Evolutionary conservation across 2,113 vertebrate genomes (phyloP).

Genomic region (Synchiropus splendidus): DNA sequence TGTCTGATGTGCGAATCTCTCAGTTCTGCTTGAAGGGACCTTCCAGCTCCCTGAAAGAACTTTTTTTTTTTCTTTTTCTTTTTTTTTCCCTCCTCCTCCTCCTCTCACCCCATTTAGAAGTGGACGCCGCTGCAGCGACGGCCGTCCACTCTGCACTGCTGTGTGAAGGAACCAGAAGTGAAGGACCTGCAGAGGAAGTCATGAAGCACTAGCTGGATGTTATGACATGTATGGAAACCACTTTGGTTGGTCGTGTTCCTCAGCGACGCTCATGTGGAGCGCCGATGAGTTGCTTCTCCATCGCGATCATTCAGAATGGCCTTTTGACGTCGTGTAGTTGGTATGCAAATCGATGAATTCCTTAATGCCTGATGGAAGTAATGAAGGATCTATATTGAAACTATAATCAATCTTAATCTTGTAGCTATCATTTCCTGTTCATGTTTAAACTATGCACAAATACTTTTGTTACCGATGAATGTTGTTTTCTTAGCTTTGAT

Average conservation of each 20-base stretch:
- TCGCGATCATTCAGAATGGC: conserved; percentile 19
- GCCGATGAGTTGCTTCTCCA: too few relatives aligned
- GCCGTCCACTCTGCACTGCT: conserved; percentile 46
- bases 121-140: too few relatives aligned
- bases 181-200: conserved; percentile 12
- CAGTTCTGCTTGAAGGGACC: neutral
- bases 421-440: conserved; percentile 28
- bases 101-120: too few relatives aligned
- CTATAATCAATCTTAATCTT: conserved; percentile 18
- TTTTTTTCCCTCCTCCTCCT: too few relatives aligned
- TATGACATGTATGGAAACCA: too few relatives aligned
- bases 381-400: conserved; percentile 34
- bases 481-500: conserved; percentile 35
- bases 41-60: too few relatives aligned
- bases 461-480: conserved; percentile 44
- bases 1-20: conserved; percentile 67
- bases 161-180: conserved; percentile 14
- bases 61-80: too few relatives aligned
- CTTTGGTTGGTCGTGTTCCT: too few relatives aligned
- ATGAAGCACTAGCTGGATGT: conserved; percentile 20
- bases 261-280: too few relatives aligned
- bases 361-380: conserved; percentile 17
- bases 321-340: conserved; percentile 37
- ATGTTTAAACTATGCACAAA: conserved; percentile 56
- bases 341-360: conserved; percentile 33